These are phyloP conservation scores for Rhinolophus ferrumequinum DNA, from an alignment of 2,113 vertebrate species.

Conservation along the genomic window DNA sequence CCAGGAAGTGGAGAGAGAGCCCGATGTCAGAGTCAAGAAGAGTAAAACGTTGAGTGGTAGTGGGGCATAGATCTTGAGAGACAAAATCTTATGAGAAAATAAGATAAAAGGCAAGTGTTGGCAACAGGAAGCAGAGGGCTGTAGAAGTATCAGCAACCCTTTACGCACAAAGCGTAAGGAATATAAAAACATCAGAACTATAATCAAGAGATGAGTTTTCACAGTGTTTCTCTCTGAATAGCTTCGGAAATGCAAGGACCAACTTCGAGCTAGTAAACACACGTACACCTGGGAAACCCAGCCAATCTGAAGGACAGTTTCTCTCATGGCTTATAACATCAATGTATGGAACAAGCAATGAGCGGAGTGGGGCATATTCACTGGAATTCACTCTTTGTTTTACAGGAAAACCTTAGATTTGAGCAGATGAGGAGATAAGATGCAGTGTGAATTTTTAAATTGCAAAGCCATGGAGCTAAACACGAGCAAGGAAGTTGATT, in stretches of 20 bases:
- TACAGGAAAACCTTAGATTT: background rate
- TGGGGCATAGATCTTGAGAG: background rate
- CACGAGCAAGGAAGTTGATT: background rate
- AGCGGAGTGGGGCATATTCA: accelerated
- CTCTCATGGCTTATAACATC: background rate
- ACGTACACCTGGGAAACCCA: background rate
- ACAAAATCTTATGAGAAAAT: background rate
- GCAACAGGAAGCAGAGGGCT: background rate
- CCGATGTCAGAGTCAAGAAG: background rate
- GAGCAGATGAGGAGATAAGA: background rate
- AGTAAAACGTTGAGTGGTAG: background rate
- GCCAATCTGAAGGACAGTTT: background rate
- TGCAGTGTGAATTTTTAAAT: background rate
- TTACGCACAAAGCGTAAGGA: background rate
- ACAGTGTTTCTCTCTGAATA: background rate
- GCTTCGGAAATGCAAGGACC: background rate
- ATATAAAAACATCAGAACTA: background rate
- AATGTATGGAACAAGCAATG: background rate
- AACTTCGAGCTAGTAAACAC: background rate
- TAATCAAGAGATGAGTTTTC: no score
- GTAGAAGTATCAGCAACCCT: background rate
- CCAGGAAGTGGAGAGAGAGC: background rate
- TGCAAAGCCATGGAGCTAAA: background rate
- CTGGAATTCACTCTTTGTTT: background rate
- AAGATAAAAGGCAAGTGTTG: constrained; percentile 12